Conservation (phyloP, 1,140 invertebrate species). For the Apis dorsata region DNA sequence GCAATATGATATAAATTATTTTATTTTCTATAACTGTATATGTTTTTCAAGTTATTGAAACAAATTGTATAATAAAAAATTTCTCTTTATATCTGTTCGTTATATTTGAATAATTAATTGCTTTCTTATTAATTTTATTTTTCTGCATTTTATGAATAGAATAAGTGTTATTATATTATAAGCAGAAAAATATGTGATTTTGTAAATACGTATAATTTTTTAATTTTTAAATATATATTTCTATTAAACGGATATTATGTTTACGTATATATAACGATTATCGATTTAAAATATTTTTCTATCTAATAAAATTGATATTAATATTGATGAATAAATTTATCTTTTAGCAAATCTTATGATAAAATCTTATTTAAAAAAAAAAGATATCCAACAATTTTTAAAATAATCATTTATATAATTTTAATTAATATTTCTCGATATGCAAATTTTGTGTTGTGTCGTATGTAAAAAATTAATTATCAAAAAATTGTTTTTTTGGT, state of each 20-base stretch:
- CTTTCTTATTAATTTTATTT: conserved; percentile 30
- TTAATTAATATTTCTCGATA: too few relatives aligned
- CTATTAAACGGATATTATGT: neutral
- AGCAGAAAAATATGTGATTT: conserved; percentile 23
- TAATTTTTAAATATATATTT: conserved; percentile 23
- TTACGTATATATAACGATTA: neutral
- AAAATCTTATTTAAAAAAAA: too few relatives aligned
- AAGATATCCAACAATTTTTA: too few relatives aligned
- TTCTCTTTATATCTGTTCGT: conserved; percentile 33
- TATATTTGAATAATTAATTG: conserved; percentile 14
- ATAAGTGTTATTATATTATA: neutral
- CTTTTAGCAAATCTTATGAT: too few relatives aligned
- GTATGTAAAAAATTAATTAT: too few relatives aligned
- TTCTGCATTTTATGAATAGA: conserved; percentile 15
- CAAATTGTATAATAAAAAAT: conserved; percentile 44
- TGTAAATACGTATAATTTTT: conserved; percentile 20
- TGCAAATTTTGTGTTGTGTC: too few relatives aligned
- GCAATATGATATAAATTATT: conserved; percentile 19
- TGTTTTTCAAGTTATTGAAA: conserved; percentile 30
- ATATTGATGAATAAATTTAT: too few relatives aligned
- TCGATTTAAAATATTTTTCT: too few relatives aligned
- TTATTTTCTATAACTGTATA: conserved; percentile 35
- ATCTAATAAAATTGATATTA: too few relatives aligned
- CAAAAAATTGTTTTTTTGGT: too few relatives aligned
- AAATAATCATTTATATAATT: too few relatives aligned